Evolutionary conservation across 2,888 invertebrate species (phyloP).

Genomic region (Acronicta alni): DNA sequence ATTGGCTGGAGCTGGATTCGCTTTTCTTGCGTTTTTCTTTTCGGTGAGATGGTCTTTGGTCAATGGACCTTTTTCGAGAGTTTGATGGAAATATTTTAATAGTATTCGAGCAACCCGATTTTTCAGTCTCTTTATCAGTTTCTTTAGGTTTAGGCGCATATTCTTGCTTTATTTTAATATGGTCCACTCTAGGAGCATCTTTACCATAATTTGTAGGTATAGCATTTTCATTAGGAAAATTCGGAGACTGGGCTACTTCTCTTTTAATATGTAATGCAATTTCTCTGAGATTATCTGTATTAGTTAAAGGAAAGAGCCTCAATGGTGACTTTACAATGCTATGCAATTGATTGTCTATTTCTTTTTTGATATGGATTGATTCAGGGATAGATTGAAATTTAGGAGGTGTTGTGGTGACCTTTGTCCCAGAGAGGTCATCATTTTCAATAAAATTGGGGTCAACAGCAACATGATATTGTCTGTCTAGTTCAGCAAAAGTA

Average conservation of each 20-base stretch:
- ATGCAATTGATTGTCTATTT: slow-evolving; percentile 64
- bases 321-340: slow-evolving; percentile 62
- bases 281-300: slow-evolving; percentile 8
- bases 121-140: slow-evolving; percentile 57
- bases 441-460: slow-evolving; percentile 80
- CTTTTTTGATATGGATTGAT: slow-evolving; percentile 51
- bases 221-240: slow-evolving; percentile 39
- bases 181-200: slow-evolving; percentile 25
- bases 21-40: slow-evolving; percentile 86
- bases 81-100: slow-evolving; percentile 64
- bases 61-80: slow-evolving; percentile 79
- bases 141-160: slow-evolving; percentile 54
- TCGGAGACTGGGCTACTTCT: slow-evolving; percentile 32
- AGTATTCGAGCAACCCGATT: slow-evolving; percentile 52
- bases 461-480: slow-evolving; percentile 85
- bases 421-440: slow-evolving; percentile 65
- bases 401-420: slow-evolving; percentile 30
- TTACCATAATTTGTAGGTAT: slow-evolving; percentile 32
- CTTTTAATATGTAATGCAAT: slow-evolving; percentile 35
- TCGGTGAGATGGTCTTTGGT: slow-evolving; percentile 82
- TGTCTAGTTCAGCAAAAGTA: slow-evolving; percentile 83
- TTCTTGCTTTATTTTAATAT: slow-evolving; percentile 50
- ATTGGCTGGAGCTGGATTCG: slow-evolving; percentile 59
- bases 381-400: slow-evolving; percentile 3
- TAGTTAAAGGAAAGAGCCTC: slow-evolving; percentile 47